Conservation (phyloP, 2,797 vertebrate genomes). For the Emys orbicularis region DNA sequence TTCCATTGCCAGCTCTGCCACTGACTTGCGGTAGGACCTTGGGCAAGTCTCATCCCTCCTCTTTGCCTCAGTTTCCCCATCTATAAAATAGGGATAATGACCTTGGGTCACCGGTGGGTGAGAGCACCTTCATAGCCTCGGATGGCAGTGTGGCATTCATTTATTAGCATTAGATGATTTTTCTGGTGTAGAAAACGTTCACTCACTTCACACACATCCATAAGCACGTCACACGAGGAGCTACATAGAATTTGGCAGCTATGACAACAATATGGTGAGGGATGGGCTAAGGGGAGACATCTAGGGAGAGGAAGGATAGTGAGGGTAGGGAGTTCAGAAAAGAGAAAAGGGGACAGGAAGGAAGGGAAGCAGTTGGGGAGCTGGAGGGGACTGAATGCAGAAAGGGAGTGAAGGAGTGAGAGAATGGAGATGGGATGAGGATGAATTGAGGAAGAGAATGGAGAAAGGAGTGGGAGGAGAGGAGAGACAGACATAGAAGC, state of each 20-base stretch:
- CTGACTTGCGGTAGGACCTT: neutral
- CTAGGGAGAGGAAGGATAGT: neutral
- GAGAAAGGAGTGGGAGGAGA: neutral
- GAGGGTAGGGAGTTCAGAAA: neutral
- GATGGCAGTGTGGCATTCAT: neutral
- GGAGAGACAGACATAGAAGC: neutral
- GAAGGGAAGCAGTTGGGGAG: slow-evolving; percentile 28
- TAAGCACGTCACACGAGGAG: neutral
- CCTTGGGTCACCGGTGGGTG: neutral
- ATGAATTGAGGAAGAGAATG: neutral
- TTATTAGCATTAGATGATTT: neutral
- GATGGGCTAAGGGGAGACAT: neutral
- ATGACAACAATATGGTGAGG: neutral
- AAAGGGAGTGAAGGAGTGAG: slow-evolving; percentile 53
- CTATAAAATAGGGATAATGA: neutral
- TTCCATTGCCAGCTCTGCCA: neutral
- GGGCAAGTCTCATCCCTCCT: neutral
- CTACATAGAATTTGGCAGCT: neutral
- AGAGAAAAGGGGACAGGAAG: neutral
- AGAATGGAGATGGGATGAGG: slow-evolving; percentile 13
- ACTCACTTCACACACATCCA: neutral
- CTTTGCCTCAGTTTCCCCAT: neutral
- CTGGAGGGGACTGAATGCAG: slow-evolving; percentile 2
- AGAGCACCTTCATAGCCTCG: neutral
- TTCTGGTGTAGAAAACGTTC: neutral